Conservation (phyloP, 1,140 invertebrate species). For the Chelonus insularis region DNA sequence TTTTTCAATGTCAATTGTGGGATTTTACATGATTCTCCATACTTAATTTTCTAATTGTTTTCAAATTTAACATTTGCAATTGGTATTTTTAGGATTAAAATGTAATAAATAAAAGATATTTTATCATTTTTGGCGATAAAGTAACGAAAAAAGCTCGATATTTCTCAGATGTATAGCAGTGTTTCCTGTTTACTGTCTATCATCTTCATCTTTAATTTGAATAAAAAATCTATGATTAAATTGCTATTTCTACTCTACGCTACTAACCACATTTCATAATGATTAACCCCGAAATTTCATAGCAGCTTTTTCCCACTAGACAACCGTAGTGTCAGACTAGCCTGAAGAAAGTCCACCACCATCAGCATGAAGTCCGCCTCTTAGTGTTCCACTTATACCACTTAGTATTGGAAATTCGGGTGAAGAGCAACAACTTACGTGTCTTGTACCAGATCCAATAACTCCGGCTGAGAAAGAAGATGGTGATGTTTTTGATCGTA, state of each 20-base stretch:
- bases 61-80: no score
- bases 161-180: no score
- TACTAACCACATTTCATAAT: constrained; percentile 44
- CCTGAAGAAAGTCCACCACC: constrained; percentile 66
- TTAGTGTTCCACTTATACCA: constrained; percentile 65
- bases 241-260: constrained; percentile 34
- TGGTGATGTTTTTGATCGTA: constrained; percentile 82
- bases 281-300: constrained; percentile 46
- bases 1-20: no score
- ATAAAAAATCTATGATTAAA: constrained; percentile 11
- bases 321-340: constrained; percentile 73
- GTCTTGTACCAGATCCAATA: constrained; percentile 53
- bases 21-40: no score
- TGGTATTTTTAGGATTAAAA: no score
- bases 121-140: no score
- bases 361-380: constrained; percentile 62
- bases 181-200: no score
- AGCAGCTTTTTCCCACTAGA: constrained; percentile 58
- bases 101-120: no score
- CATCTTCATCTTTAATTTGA: no score
- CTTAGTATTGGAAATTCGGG: constrained; percentile 50
- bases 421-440: constrained; percentile 56
- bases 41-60: no score
- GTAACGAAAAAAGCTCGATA: no score
- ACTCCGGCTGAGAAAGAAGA: constrained; percentile 71